Evolutionary conservation across 2,888 invertebrate species (phyloP).

Genomic region (Cheilosia scutellata): DNA sequence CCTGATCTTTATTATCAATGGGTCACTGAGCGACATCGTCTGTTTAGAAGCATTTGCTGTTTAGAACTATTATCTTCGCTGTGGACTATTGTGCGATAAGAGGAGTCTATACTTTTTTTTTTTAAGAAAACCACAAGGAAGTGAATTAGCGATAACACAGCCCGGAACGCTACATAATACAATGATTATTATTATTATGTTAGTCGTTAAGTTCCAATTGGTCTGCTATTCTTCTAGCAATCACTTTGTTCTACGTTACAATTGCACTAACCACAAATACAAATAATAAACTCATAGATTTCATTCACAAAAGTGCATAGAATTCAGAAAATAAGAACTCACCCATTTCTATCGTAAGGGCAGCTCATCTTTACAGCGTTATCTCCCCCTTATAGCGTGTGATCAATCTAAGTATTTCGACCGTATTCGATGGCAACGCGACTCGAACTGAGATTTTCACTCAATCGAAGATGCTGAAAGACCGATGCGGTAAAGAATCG

Average conservation of each 20-base stretch:
- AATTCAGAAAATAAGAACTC: constrained; percentile 9
- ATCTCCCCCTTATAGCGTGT: not conserved
- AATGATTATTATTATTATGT: not conserved
- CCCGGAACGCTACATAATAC: not conserved
- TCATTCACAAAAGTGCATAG: not conserved
- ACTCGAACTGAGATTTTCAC: constrained; percentile 46
- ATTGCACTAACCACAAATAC: too few species aligned
- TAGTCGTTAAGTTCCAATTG: not conserved
- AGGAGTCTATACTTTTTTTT: not conserved
- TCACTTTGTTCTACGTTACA: too few species aligned
- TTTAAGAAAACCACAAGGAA: constrained; percentile 13
- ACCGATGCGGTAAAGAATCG: constrained; percentile 33
- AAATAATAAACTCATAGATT: too few species aligned
- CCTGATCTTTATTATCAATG: constrained; percentile 13
- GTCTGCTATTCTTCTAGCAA: too few species aligned
- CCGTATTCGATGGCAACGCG: constrained; percentile 61
- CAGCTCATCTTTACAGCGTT: constrained; percentile 84
- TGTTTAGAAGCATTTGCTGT: not conserved
- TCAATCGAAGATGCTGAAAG: constrained; percentile 9
- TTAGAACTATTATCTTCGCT: not conserved
- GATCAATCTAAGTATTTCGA: constrained; percentile 49
- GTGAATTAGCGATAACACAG: not conserved
- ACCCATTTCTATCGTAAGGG: constrained; percentile 68
- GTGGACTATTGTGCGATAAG: not conserved
- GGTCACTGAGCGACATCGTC: not conserved